phyloP scores from a whole-genome alignment of 2,113 vertebrate genomes.

The Merops nubicus region DNA sequence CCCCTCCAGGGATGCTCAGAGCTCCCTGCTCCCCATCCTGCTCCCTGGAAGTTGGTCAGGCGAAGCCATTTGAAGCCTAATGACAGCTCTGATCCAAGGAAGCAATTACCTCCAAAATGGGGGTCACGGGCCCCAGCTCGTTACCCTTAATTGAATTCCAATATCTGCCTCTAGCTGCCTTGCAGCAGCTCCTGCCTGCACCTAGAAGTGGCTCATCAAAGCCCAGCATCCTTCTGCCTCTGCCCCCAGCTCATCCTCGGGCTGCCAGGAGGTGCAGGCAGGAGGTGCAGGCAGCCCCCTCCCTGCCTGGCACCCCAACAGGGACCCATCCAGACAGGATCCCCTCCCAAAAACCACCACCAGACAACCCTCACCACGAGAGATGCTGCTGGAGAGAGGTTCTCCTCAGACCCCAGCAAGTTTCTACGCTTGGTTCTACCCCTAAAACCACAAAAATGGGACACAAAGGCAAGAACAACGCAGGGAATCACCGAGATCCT shows the following conservation, averaged over 20 bases:
- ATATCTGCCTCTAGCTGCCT: constrained; percentile 80
- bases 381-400: not conserved
- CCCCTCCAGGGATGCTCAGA: not conserved
- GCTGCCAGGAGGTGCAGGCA: not conserved
- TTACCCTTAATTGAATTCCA: constrained; percentile 87
- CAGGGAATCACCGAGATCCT: not conserved
- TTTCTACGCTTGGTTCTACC: accelerated
- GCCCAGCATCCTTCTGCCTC: not conserved
- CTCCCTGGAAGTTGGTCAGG: constrained; percentile 29
- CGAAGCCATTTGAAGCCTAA: constrained; percentile 67
- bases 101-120: constrained; percentile 87
- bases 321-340: accelerated
- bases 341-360: not conserved
- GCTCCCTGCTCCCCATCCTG: not conserved
- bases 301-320: not conserved
- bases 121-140: constrained; percentile 81
- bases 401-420: accelerated
- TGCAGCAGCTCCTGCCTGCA: constrained; percentile 68
- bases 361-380: accelerated
- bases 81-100: constrained; percentile 74
- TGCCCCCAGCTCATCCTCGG: not conserved
- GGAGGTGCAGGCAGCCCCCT: not conserved
- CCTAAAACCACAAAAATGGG: accelerated
- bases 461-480: accelerated
- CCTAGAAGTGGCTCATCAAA: constrained; percentile 70